Base-by-base conservation (phyloP, 2,888 invertebrate genomes). In the Aelia acuminata region DNA sequence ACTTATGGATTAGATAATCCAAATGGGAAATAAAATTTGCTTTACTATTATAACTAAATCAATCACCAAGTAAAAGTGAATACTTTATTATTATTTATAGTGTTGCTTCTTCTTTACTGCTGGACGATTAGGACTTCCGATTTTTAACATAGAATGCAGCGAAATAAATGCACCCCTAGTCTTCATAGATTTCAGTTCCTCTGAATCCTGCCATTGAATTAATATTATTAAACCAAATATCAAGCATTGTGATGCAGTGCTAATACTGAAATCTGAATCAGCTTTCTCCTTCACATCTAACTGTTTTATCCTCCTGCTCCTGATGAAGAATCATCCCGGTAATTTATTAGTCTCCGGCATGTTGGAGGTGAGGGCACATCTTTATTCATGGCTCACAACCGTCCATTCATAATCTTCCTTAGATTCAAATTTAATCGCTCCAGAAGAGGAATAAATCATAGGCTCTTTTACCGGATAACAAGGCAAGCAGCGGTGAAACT, bases 351-450 rank as follows among this genome's bases (percentile, higher is more conserved):
- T 22, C 80, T 43, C 3, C 43, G 80, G 80, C 43, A n/a, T 35
- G 39, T 7, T 80, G 13, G 4, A 39, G 43, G 22, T 47, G 15
- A 80, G n/a, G n/a, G n/a, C 18, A 50, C 85, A 85, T 85, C 85
- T 85, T 85, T 85, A 85, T 85, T 85, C 85, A 85, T 85, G 85
- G 39, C 85, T 53, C 13, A 35, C 35, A 80, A 4, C 22, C 57
- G 84, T 50, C 84, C 84, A 84, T 85, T 53, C 85, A 85, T 85
- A 85, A 53, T 85, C 49, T 53, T 85, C 85, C 85, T 26, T 53
- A 53, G 85, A 85, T 85, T 85, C 85, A 85, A 85, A 85, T 85
- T 85, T 85, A 85, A 85, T 85, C 85, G 85, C 31, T 22, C 39
- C n/a, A 49, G 85, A 18, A 39, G 85, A 39, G 49, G 39, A 57